Conservation (phyloP, 92 coral and sea anemone species). For the Plumapathes pennacea region DNA sequence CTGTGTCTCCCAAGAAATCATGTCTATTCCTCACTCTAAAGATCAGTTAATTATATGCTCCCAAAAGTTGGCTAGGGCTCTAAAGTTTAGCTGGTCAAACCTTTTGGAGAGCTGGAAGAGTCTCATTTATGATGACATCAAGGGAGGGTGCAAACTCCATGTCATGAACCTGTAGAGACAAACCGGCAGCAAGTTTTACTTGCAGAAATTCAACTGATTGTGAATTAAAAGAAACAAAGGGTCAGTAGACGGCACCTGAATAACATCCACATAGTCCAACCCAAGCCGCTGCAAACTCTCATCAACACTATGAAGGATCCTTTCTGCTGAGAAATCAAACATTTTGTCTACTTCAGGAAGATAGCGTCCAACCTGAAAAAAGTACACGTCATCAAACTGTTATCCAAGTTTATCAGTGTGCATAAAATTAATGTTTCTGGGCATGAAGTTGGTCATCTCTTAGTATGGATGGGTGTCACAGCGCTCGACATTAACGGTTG, state of each 20-base stretch:
- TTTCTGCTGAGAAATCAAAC: conserved; percentile 93
- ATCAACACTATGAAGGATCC: conserved; percentile 85
- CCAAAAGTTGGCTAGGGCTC: no score
- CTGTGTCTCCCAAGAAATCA: no score
- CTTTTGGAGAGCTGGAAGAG: conserved; percentile 95
- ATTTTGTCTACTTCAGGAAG: conserved; percentile 80
- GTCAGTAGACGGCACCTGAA: conserved; percentile 62
- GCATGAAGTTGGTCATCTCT: no score
- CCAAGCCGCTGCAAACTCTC: conserved; percentile 92
- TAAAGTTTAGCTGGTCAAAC: no score
- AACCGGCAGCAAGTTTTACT: neutral
- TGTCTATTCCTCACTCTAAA: no score
- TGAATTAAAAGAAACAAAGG: neutral
- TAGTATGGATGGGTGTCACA: no score
- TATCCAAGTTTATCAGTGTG: no score
- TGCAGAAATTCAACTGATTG: neutral
- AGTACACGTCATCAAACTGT: no score
- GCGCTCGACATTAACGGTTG: no score
- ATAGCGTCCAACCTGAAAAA: conserved; percentile 86
- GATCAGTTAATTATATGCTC: no score
- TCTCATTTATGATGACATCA: conserved; percentile 82
- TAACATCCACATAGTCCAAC: conserved; percentile 73
- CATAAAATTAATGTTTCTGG: no score
- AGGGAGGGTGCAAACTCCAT: conserved; percentile 97
- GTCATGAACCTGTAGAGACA: conserved; percentile 73